These are phyloP conservation scores for Monopterus albus DNA, from an alignment of 2,113 vertebrate genomes.

Conservation along the genomic window DNA sequence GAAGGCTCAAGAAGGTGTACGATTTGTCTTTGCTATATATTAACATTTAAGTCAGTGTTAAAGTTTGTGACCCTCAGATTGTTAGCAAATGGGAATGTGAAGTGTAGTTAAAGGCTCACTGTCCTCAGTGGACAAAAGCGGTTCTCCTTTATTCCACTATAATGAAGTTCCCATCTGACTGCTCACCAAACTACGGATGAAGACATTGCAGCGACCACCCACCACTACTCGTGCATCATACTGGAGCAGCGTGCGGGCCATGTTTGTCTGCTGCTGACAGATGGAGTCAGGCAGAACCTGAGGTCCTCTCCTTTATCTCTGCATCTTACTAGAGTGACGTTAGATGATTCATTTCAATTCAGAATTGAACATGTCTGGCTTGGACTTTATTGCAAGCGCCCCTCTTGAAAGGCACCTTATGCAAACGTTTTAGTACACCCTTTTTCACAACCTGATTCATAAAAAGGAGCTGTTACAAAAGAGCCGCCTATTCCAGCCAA, in stretches of 20 bases:
- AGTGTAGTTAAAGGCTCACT: conserved; percentile 7
- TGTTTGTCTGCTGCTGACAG: conserved; percentile 53
- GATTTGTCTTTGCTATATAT: conserved; percentile 2
- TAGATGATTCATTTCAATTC: conserved; percentile 41
- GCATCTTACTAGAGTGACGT: conserved; percentile 11
- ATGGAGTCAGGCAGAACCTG: conserved; percentile 7
- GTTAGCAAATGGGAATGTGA: conserved; percentile 23
- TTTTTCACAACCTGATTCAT: background rate
- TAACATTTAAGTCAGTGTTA: conserved; percentile 18
- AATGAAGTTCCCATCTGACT: conserved; percentile 56
- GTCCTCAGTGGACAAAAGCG: conserved; percentile 13
- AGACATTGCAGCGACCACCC: conserved; percentile 41
- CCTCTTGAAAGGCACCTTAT: conserved; percentile 4
- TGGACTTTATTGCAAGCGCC: background rate
- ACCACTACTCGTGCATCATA: conserved; percentile 41
- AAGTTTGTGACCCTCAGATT: conserved; percentile 18
- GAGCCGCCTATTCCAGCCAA: background rate
- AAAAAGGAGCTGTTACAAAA: background rate
- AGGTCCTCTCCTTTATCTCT: background rate
- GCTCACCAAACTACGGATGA: conserved; percentile 43
- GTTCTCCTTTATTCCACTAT: conserved; percentile 41
- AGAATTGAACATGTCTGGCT: conserved; percentile 30
- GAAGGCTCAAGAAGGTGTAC: background rate
- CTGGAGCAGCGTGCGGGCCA: conserved; percentile 7
- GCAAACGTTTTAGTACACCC: conserved; percentile 11